A percentile compares a stretch with the other conserved stretches of the same genome.
Conservation (phyloP, 1,140 invertebrate species). For the Propsilocerus akamusi region DNA sequence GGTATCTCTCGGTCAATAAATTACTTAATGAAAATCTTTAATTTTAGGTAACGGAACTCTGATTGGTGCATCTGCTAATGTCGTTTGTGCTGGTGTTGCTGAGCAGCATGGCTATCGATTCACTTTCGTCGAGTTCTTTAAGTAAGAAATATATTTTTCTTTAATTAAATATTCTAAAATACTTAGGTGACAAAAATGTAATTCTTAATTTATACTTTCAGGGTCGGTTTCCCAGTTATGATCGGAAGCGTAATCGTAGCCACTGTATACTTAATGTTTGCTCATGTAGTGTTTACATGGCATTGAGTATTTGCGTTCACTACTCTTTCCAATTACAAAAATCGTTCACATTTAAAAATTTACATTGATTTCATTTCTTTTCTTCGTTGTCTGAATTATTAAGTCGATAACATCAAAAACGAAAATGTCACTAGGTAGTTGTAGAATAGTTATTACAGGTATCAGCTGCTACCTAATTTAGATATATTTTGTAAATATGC, state of each 20-base stretch:
- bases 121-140: conserved; percentile 60
- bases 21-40: background rate
- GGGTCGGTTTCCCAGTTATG: conserved; percentile 63
- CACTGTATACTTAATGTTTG: conserved; percentile 47
- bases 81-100: conserved; percentile 67
- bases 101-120: conserved; percentile 69
- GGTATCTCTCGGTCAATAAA: background rate
- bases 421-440: no score
- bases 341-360: background rate
- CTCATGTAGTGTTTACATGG: conserved; percentile 46
- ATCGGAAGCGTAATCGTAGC: conserved; percentile 42
- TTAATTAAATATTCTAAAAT: conserved; percentile 2
- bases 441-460: background rate
- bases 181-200: background rate
- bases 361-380: background rate
- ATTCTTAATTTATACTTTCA: conserved; percentile 25
- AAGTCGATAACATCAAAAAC: background rate
- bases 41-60: conserved; percentile 56
- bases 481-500: no score
- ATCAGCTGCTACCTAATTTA: background rate
- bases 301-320: conserved; percentile 20
- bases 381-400: background rate
- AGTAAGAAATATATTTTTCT: conserved; percentile 16
- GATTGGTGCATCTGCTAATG: conserved; percentile 67
- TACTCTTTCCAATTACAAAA: background rate